Percentiles rank a stretch among this genome's conserved stretches.
Conservation (phyloP, 2,888 invertebrate genomes). For the Bellardia pandia region DNA sequence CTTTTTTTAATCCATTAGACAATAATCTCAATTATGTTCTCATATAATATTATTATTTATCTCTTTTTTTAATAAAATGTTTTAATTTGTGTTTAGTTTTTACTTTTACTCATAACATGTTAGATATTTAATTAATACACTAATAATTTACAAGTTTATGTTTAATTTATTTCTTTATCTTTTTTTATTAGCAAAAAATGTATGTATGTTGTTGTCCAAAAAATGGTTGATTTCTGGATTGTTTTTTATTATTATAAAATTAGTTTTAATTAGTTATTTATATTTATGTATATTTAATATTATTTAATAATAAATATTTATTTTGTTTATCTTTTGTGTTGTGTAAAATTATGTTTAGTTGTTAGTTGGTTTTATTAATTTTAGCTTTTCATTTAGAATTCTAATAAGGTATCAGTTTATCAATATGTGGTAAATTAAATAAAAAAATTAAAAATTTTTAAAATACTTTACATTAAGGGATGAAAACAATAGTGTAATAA, state of each 20-base stretch:
- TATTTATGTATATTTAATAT: neutral
- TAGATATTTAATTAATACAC: slow-evolving; percentile 45
- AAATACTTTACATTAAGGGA: slow-evolving; percentile 12
- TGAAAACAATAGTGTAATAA: neutral
- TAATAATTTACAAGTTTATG: slow-evolving; percentile 61
- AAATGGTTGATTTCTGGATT: slow-evolving; percentile 22
- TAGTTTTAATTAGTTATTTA: slow-evolving; percentile 47
- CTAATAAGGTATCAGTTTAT: slow-evolving; percentile 73
- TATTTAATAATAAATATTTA: slow-evolving; percentile 23
- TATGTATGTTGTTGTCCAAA: slow-evolving; percentile 26
- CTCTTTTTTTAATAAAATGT: slow-evolving; percentile 55
- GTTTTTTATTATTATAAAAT: slow-evolving; percentile 40
- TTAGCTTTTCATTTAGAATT: slow-evolving; percentile 59
- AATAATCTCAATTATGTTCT: slow-evolving; percentile 64
- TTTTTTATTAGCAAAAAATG: slow-evolving; percentile 46
- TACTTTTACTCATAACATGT: slow-evolving; percentile 32
- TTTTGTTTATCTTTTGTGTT: slow-evolving; percentile 66
- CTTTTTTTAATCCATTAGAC: slow-evolving; percentile 59
- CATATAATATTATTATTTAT: slow-evolving; percentile 18
- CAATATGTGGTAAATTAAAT: slow-evolving; percentile 64
- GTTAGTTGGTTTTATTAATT: slow-evolving; percentile 34
- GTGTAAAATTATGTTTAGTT: slow-evolving; percentile 72
- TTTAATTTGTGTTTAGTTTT: slow-evolving; percentile 47
- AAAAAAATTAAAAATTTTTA: neutral
- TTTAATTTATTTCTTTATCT: slow-evolving; percentile 39